Conservation (phyloP, 2,113 vertebrate species). For the Rhynchopsitta pachyrhyncha region DNA sequence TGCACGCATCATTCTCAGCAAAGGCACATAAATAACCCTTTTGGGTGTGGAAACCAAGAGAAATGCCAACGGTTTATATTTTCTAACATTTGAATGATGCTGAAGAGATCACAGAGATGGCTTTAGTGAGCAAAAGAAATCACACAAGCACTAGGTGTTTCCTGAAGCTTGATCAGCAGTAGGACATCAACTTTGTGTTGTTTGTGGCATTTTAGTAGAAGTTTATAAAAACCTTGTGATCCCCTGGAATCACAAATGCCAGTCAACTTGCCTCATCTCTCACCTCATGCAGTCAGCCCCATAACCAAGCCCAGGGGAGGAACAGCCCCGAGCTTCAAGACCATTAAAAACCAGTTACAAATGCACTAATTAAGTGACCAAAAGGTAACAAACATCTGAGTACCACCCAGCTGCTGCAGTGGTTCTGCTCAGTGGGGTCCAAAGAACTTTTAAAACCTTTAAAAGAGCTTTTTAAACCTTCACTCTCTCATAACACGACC, state of each 20-base stretch:
- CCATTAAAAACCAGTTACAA: background rate
- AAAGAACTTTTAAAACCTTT: background rate
- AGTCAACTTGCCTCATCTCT: background rate
- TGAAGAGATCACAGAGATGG: background rate
- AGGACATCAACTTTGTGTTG: background rate
- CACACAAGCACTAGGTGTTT: fast-evolving
- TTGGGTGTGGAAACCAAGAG: background rate
- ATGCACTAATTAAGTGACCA: background rate
- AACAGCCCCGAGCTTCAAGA: background rate
- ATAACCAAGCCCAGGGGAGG: background rate
- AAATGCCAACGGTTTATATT: background rate
- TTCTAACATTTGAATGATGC: background rate
- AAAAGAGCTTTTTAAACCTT: background rate
- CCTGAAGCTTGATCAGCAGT: background rate
- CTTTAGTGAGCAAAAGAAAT: background rate
- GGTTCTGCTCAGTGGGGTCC: background rate
- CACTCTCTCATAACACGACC: background rate
- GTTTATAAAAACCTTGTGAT: background rate
- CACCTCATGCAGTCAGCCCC: background rate
- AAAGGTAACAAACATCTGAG: background rate
- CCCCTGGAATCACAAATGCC: background rate
- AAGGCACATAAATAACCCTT: background rate
- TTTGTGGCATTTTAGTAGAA: background rate
- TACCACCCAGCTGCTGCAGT: background rate
- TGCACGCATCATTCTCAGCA: background rate